Conservation (phyloP, 23 tunicate species). For the Trididemnum clinides region DNA sequence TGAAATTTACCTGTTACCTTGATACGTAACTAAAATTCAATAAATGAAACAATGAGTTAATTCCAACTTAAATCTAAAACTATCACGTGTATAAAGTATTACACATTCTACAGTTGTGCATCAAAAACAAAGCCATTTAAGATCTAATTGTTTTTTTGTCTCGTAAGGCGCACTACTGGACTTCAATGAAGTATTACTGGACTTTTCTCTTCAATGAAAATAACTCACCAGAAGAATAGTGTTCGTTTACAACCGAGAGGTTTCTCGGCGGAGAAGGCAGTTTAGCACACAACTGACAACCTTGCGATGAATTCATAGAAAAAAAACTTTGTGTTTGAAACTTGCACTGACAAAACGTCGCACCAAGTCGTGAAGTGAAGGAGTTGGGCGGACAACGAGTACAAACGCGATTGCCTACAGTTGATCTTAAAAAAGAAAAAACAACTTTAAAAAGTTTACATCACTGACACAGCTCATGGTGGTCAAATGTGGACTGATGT, state of each 20-base stretch:
- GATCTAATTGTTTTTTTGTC: no score
- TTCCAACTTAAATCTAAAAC: no score
- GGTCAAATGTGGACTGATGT: no score
- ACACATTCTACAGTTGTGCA: no score
- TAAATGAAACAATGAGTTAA: no score
- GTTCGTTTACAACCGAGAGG: background rate
- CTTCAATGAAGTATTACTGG: no score
- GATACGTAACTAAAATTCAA: no score
- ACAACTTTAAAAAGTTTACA: background rate
- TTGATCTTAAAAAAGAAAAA: constrained; percentile 35
- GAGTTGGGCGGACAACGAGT: constrained; percentile 54
- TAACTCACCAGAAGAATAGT: background rate
- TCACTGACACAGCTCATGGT: background rate
- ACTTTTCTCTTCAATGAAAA: no score
- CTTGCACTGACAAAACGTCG: constrained; percentile 47
- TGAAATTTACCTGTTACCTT: no score
- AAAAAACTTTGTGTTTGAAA: background rate
- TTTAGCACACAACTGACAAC: constrained; percentile 38
- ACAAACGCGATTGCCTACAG: constrained; percentile 43
- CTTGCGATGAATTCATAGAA: background rate
- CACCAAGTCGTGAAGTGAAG: constrained; percentile 29
- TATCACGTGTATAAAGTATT: no score
- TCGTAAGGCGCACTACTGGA: no score
- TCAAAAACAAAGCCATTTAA: no score
- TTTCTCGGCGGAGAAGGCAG: constrained; percentile 21